These are phyloP conservation scores for Synanthedon tipuliformis DNA, from an alignment of 2,888 invertebrate species.

Conservation along the genomic window DNA sequence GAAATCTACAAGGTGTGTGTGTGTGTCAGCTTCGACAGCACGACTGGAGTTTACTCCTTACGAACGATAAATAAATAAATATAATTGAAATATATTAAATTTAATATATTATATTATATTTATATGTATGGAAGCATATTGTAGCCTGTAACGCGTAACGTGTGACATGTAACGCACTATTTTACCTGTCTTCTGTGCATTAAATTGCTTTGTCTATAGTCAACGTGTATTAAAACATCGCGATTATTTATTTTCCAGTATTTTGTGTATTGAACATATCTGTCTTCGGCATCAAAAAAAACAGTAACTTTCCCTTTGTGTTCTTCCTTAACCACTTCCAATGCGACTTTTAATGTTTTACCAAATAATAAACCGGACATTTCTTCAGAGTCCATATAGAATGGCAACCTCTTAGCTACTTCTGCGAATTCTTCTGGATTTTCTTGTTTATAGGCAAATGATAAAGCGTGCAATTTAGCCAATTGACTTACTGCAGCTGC, in stretches of 20 bases:
- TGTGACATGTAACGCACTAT: too few species aligned
- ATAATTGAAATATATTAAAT: too few species aligned
- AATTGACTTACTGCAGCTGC: conserved; percentile 25
- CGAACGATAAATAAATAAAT: too few species aligned
- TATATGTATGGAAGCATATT: too few species aligned
- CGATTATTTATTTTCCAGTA: too few species aligned
- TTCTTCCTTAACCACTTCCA: conserved; percentile 16
- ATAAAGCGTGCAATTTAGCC: conserved; percentile 49
- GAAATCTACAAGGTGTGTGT: too few species aligned
- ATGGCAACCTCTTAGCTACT: background rate
- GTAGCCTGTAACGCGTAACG: too few species aligned
- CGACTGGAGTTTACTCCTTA: too few species aligned
- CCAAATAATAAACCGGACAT: conserved; percentile 7
- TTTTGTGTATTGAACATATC: background rate
- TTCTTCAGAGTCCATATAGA: conserved; percentile 2
- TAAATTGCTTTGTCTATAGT: conserved; percentile 18
- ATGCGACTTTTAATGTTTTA: conserved; percentile 7
- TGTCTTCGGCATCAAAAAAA: conserved; percentile 11
- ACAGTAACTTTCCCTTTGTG: conserved; percentile 16
- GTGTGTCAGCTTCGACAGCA: too few species aligned
- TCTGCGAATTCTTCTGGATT: conserved; percentile 30
- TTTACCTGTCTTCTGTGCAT: conserved; percentile 7
- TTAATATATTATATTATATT: too few species aligned
- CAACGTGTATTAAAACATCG: conserved; percentile 12
- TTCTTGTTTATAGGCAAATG: conserved; percentile 23